Evolutionary conservation across 2,797 vertebrate genomes (phyloP).

Genomic region (Thalassophryne amazonica): DNA sequence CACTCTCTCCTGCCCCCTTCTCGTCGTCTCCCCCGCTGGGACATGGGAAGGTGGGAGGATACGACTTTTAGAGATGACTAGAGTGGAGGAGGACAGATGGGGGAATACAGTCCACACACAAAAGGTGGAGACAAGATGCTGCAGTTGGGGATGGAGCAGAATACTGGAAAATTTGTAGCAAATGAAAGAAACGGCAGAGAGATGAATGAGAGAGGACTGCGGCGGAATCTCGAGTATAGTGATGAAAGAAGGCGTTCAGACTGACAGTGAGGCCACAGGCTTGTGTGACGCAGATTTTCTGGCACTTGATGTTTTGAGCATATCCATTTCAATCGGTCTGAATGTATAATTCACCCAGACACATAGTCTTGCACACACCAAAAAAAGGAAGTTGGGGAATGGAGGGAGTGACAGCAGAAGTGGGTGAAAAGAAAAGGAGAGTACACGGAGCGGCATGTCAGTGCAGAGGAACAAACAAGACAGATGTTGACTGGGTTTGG

Average conservation of each 20-base stretch:
- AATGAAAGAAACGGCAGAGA: slow-evolving; percentile 18
- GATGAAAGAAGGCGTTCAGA: slow-evolving; percentile 9
- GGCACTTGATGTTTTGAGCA: slow-evolving; percentile 50
- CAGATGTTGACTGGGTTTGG: no score
- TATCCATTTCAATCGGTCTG: slow-evolving; percentile 47
- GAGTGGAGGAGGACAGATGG: slow-evolving; percentile 56
- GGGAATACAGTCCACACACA: slow-evolving; percentile 52
- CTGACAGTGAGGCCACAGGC: slow-evolving; percentile 29
- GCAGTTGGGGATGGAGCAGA: slow-evolving; percentile 22
- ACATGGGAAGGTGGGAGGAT: slow-evolving; percentile 57
- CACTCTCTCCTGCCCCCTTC: slow-evolving; percentile 40
- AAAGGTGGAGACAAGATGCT: slow-evolving; percentile 27
- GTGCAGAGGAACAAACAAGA: slow-evolving; percentile 28
- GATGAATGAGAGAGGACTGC: slow-evolving; percentile 31
- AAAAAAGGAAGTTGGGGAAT: no score
- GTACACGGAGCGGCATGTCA: slow-evolving; percentile 33
- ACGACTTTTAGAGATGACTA: slow-evolving; percentile 67
- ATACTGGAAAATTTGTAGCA: slow-evolving; percentile 18
- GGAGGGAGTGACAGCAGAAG: slow-evolving; percentile 14
- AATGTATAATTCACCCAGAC: slow-evolving; percentile 75
- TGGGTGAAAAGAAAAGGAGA: slow-evolving; percentile 20
- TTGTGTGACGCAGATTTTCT: slow-evolving; percentile 59
- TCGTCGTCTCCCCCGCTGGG: slow-evolving; percentile 43
- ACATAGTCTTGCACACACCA: no score
- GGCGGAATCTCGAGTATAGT: slow-evolving; percentile 29